These are phyloP conservation scores for Scaptomyza polygonia DNA, from an alignment of 2,888 invertebrate genomes.

Conservation along the genomic window DNA sequence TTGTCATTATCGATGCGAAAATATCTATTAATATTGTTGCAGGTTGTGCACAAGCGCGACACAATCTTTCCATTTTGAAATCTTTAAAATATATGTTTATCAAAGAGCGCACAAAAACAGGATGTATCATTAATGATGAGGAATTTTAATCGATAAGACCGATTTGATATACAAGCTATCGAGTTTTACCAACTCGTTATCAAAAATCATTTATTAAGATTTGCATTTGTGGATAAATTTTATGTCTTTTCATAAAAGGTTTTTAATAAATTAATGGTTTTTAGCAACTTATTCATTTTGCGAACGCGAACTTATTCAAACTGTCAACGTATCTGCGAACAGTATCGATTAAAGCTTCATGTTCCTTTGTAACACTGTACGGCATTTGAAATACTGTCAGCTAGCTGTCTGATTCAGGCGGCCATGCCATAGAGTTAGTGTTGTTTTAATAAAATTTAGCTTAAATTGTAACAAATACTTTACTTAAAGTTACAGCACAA, in stretches of 20 bases:
- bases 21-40: background rate
- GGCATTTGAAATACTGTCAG: constrained; percentile 47
- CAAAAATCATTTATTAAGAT: background rate
- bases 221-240: background rate
- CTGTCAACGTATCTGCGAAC: background rate
- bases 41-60: constrained; percentile 23
- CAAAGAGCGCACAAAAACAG: background rate
- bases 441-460: constrained; percentile 9
- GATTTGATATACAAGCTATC: background rate
- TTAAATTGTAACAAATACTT: constrained; percentile 12
- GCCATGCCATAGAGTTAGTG: constrained; percentile 13
- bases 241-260: background rate
- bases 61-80: background rate
- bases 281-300: background rate
- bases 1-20: constrained; percentile 7
- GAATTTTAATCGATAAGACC: background rate
- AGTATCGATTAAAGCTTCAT: constrained; percentile 20
- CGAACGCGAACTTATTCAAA: background rate
- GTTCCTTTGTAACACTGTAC: constrained; percentile 29
- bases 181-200: background rate
- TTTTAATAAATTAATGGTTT: background rate
- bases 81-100: background rate
- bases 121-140: background rate
- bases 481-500: constrained; percentile 26
- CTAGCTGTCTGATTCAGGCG: constrained; percentile 43